Evolutionary conservation across 2,113 vertebrate species (phyloP), one percentile per base, ranked within the genome.

Genomic region (Heterochromis multidens): DNA sequence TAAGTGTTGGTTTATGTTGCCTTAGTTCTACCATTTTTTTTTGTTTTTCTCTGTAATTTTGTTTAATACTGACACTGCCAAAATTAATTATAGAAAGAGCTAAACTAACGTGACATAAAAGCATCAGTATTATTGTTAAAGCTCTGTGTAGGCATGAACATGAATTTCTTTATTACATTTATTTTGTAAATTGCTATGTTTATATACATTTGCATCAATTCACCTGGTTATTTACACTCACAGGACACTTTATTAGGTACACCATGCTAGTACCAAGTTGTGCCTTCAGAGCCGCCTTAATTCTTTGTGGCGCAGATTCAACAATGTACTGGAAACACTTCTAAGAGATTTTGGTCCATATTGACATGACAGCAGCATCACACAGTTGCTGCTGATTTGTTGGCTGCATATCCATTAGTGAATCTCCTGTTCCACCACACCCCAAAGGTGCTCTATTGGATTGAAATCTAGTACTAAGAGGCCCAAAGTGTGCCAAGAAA

Each of bases 251-350:
- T 25, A 67, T 25, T 67, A 65, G 62, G 62, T 14, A 65, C 37
- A 3, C 35, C 16, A 16, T 43, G 40, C 23, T 37, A 67, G 35
- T 37, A 37, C 35, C 1, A 8, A 7, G 7, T 43, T 67, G n/a
- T 43, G 0, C 2, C 1, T 17, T 46, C 37, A 0, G 3, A 37
- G n/a, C 16, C 19, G 16, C 5, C 25, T 49, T 46, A 49, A 19
- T 29, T 19, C 16, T 49, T 67, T 0, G 1, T 67, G 63, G 7
- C 35, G 43, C n/a, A 67, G 63, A 7, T 25, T 67, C 37, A 43
- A 10, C 1, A 14, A 43, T 35, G 25, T 67, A 23, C 40, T 49
- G 40, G 16, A 49, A 72, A 46, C 23, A 7, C 10, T 70, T 23
- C 40, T 27, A 13, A 0, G 65, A 46, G 63, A 46, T 70, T 65